phyloP scores from a whole-genome alignment of 2,797 vertebrate species.

The Galago senegalensis region DNA sequence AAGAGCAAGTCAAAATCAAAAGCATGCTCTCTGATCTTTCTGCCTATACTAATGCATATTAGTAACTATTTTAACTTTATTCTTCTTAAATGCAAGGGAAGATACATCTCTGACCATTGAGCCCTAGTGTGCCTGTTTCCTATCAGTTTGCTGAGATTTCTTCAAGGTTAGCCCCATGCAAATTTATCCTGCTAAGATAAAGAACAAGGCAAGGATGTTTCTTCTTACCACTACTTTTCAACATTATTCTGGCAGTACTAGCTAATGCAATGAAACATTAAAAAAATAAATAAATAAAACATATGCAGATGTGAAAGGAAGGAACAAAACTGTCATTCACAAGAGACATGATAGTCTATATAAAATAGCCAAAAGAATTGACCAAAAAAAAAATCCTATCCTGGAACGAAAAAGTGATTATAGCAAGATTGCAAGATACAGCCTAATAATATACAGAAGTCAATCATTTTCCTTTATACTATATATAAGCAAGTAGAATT shows the following conservation, averaged over 20 bases:
- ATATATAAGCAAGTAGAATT: background rate
- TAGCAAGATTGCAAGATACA: background rate
- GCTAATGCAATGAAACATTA: background rate
- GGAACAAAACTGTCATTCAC: background rate
- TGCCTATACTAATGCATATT: background rate
- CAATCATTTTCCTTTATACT: background rate
- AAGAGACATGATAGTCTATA: background rate
- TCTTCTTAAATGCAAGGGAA: conserved; percentile 50
- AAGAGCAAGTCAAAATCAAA: conserved; percentile 46
- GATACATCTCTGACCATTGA: conserved; percentile 41
- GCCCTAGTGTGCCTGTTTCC: background rate
- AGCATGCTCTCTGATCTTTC: conserved; percentile 15
- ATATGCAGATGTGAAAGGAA: background rate
- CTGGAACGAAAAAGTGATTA: background rate
- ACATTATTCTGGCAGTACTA: background rate
- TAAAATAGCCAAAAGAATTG: background rate
- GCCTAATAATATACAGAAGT: background rate
- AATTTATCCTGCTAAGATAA: background rate
- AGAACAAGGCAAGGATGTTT: background rate
- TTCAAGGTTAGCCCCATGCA: background rate
- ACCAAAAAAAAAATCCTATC: background rate
- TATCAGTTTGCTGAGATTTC: conserved; percentile 23
- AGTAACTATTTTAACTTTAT: conserved; percentile 10
- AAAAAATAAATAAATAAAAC: background rate
- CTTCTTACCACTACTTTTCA: background rate